Evolutionary conservation across 2,113 vertebrate genomes (phyloP).

Genomic region (Oryzias javanicus): DNA sequence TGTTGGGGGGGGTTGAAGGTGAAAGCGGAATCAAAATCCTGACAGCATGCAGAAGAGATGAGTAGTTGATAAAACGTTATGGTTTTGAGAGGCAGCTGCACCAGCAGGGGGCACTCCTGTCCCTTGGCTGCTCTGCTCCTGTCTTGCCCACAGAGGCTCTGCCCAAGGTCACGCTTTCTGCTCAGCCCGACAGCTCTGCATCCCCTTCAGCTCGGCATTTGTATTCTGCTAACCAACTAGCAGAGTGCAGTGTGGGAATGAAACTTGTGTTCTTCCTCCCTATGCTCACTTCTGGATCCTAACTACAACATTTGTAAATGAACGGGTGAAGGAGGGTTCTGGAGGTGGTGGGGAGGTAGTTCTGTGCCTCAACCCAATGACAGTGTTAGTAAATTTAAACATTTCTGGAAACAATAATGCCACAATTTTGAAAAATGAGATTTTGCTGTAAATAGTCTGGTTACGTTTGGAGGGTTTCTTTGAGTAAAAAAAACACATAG

Average conservation of each 20-base stretch:
- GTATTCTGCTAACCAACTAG: conserved; percentile 42
- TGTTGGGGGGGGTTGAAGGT: neutral
- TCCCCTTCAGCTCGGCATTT: conserved; percentile 52
- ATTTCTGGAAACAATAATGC: too few species aligned
- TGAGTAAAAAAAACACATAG: too few species aligned
- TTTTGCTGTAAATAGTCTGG: too few species aligned
- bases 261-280: conserved; percentile 38
- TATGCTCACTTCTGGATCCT: conserved; percentile 35
- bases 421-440: too few species aligned
- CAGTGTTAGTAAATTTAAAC: too few species aligned
- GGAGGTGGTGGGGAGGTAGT: too few species aligned
- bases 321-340: conserved; percentile 28
- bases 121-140: conserved; percentile 8
- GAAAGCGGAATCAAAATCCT: neutral
- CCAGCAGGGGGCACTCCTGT: conserved; percentile 48
- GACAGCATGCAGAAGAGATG: neutral
- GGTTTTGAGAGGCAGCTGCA: conserved; percentile 9
- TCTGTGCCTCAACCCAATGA: too few species aligned
- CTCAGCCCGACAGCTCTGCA: conserved; percentile 39
- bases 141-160: conserved; percentile 20
- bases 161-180: conserved; percentile 67
- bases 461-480: too few species aligned
- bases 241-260: conserved; percentile 43
- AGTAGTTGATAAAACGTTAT: conserved; percentile 22
- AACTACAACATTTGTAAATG: conserved; percentile 38